Evolutionary conservation across 2,113 vertebrate genomes (phyloP).

Genomic region (Carassius gibelio): DNA sequence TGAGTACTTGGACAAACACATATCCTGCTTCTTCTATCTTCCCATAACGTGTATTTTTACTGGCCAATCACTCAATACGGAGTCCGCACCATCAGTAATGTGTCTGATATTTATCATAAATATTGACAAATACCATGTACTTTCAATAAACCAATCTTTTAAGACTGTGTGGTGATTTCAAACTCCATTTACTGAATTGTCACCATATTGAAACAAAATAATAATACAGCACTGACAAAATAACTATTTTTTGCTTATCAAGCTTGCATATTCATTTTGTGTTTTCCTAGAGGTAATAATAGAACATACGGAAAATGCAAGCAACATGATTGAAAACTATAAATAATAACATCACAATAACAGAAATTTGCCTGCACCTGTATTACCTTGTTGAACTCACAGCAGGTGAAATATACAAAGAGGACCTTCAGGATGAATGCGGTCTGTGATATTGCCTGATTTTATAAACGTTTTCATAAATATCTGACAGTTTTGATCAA

Average conservation of each 20-base stretch:
- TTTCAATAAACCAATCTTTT: too few relatives aligned
- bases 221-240: background rate
- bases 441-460: background rate
- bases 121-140: background rate
- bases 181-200: too few relatives aligned
- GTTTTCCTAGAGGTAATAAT: background rate
- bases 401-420: background rate
- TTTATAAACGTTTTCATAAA: background rate
- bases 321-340: background rate
- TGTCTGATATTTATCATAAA: background rate
- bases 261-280: background rate
- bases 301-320: background rate
- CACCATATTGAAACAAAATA: too few relatives aligned
- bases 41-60: background rate
- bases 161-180: too few relatives aligned
- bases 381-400: background rate
- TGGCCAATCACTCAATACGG: background rate
- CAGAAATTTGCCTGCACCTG: background rate
- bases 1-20: background rate
- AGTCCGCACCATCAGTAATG: background rate
- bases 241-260: background rate
- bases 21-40: background rate
- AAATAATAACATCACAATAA: background rate
- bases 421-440: background rate
- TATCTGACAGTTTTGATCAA: background rate